Conservation (phyloP, 2,888 invertebrate genomes). For the Chrysomela aeneicollis region DNA sequence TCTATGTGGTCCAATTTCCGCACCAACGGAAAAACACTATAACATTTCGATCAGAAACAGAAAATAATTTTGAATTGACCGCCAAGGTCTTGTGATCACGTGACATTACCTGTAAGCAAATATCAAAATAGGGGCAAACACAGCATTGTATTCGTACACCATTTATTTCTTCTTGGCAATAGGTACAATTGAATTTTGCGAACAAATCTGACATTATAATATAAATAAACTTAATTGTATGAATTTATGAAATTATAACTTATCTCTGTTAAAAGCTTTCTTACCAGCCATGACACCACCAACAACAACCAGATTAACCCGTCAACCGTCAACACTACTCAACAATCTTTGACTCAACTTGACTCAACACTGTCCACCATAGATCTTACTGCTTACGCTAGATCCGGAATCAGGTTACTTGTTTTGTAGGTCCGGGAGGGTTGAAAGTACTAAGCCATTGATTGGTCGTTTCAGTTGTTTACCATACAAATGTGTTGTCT, state of each 20-base stretch:
- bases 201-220: slow-evolving; percentile 60
- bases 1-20: slow-evolving; percentile 91
- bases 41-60: slow-evolving; percentile 53
- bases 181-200: slow-evolving; percentile 72
- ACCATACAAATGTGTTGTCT: no score
- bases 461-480: no score
- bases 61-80: slow-evolving; percentile 43
- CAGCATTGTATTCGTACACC: slow-evolving; percentile 90
- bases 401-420: no score
- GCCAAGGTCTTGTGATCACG: neutral
- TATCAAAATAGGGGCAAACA: slow-evolving; percentile 91
- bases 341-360: no score
- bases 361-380: no score
- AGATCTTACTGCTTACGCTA: no score
- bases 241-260: no score
- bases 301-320: no score
- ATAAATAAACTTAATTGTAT: no score
- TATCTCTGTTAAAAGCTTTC: slow-evolving; percentile 20
- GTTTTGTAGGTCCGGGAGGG: no score
- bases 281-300: slow-evolving; percentile 29
- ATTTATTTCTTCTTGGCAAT: slow-evolving; percentile 93
- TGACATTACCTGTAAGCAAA: slow-evolving; percentile 88
- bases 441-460: no score
- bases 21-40: slow-evolving; percentile 93
- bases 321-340: no score